Evolutionary conservation across 2,113 vertebrate genomes (phyloP).

Genomic region (Ptilorrhoa leucosticta): DNA sequence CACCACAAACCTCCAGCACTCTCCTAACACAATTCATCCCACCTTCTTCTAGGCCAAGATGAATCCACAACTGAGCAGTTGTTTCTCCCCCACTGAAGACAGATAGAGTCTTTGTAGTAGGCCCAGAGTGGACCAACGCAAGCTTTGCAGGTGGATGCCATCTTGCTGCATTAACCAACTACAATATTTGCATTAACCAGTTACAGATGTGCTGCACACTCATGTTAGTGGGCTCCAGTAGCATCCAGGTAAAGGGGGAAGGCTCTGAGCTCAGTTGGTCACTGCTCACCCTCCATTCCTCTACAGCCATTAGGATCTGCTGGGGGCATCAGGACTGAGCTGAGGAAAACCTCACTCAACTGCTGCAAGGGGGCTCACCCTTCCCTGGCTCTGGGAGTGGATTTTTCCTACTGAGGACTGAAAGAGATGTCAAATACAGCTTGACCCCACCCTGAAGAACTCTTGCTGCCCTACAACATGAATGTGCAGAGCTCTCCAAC

Average conservation of each 20-base stretch:
- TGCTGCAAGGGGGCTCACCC: background rate
- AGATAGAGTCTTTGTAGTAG: background rate
- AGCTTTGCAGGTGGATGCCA: background rate
- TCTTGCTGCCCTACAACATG: background rate
- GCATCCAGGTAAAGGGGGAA: background rate
- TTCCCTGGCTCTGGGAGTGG: background rate
- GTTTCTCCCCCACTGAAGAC: background rate
- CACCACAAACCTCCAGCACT: background rate
- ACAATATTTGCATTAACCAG: background rate
- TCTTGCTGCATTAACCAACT: background rate
- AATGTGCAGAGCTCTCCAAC: background rate
- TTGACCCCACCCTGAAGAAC: background rate
- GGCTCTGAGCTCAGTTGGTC: background rate
- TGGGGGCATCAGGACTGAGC: background rate
- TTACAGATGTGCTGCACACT: background rate
- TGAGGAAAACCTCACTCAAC: background rate
- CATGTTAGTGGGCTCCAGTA: background rate
- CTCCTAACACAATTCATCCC: background rate
- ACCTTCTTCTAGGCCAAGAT: background rate
- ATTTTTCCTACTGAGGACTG: background rate
- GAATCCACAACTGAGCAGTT: background rate
- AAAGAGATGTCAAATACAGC: background rate
- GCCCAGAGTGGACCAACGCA: background rate
- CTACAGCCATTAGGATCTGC: background rate
- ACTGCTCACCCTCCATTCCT: background rate